These are phyloP conservation scores for Ceraclea dissimilis DNA, from an alignment of 2,888 invertebrate species.

Conservation along the genomic window DNA sequence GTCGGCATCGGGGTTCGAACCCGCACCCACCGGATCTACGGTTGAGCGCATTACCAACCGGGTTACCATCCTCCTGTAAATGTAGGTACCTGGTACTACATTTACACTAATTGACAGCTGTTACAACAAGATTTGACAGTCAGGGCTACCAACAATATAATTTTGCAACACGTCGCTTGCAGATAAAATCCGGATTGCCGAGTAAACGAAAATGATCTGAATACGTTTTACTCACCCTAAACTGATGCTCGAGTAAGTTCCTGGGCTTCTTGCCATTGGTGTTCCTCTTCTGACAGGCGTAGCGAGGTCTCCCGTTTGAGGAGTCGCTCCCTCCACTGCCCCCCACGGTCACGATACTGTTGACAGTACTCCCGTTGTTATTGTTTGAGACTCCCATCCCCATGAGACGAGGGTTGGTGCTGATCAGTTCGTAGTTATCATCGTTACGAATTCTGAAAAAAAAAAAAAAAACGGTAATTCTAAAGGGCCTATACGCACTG, in stretches of 20 bases:
- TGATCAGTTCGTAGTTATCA: slow-evolving; percentile 42
- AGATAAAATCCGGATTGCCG: too few species aligned
- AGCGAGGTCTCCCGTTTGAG: slow-evolving; percentile 42
- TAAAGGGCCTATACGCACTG: not conserved
- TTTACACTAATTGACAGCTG: too few species aligned
- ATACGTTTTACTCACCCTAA: slow-evolving; percentile 57
- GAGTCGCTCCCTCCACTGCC: slow-evolving; percentile 7
- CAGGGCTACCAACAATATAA: too few species aligned
- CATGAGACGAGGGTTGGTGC: slow-evolving; percentile 8
- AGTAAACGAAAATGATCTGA: too few species aligned
- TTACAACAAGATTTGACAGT: too few species aligned
- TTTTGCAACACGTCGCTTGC: too few species aligned
- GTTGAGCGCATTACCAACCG: too few species aligned
- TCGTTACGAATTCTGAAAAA: slow-evolving; percentile 39
- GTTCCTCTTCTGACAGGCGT: slow-evolving; percentile 36
- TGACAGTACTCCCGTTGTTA: slow-evolving; percentile 6
- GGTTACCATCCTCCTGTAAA: too few species aligned
- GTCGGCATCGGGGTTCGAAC: too few species aligned
- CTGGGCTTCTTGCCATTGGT: slow-evolving; percentile 44
- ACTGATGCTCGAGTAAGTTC: slow-evolving; percentile 67
- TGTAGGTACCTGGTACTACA: too few species aligned
- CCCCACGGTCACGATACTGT: slow-evolving; percentile 5
- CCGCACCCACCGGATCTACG: too few species aligned
- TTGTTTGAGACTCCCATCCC: not conserved
- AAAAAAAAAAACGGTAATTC: not conserved